Evolutionary conservation across 2,888 invertebrate genomes (phyloP).

Genomic region (Acleris sparsana): DNA sequence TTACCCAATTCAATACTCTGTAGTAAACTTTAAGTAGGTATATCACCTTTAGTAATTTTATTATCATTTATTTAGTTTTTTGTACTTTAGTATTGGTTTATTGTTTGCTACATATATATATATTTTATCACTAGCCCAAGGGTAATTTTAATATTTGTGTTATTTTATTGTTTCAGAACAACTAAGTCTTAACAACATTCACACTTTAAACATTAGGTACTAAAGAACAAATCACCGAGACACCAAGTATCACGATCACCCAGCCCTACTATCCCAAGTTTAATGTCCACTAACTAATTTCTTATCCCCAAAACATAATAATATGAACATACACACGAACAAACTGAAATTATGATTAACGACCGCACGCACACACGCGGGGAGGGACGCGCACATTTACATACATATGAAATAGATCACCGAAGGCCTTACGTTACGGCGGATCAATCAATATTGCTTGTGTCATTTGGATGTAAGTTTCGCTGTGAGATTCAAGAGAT

Average conservation of each 20-base stretch:
- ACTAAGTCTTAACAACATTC: no score
- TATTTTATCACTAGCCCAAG: no score
- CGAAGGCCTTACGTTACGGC: slow-evolving; percentile 57
- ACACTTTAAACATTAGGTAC: no score
- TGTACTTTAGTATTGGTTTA: no score
- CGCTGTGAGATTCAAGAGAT: background rate
- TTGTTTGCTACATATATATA: no score
- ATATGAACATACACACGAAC: slow-evolving; percentile 81
- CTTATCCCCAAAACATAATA: slow-evolving; percentile 84
- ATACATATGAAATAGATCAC: slow-evolving; percentile 72
- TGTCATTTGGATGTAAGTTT: slow-evolving; percentile 47
- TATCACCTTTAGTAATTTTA: no score
- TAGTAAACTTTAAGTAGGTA: no score
- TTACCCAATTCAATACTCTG: no score
- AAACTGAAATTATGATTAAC: slow-evolving; percentile 84
- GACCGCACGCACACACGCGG: slow-evolving; percentile 73
- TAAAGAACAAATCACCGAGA: background rate
- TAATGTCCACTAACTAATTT: slow-evolving; percentile 85
- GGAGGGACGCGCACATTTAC: slow-evolving; percentile 46
- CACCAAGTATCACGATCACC: slow-evolving; percentile 44
- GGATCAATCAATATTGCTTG: slow-evolving; percentile 63
- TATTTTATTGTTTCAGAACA: no score
- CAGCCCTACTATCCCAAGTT: slow-evolving; percentile 60
- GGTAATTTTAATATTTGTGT: no score
- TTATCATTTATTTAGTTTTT: no score